Conservation (phyloP, 1,140 invertebrate species). For the Ceratosolen fusciceps region DNA sequence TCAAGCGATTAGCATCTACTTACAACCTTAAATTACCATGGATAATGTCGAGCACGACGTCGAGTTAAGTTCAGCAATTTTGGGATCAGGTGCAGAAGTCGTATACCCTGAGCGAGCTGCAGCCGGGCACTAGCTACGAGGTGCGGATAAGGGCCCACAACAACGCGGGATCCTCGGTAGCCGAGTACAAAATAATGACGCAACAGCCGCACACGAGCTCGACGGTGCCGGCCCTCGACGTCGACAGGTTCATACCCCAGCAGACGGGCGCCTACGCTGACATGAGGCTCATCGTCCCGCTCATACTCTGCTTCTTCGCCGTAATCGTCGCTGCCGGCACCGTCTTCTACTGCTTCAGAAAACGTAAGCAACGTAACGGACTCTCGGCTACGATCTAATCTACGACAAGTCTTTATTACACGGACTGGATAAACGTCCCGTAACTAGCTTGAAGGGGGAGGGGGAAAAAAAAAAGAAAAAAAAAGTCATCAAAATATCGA, state of each 20-base stretch:
- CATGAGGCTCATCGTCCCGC: slow-evolving; percentile 68
- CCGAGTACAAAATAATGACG: slow-evolving; percentile 90
- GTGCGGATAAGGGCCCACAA: slow-evolving; percentile 91
- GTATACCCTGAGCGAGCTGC: slow-evolving; percentile 84
- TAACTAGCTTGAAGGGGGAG: no score
- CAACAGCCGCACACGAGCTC: slow-evolving; percentile 80
- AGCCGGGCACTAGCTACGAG: slow-evolving; percentile 88
- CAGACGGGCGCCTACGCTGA: slow-evolving; percentile 67
- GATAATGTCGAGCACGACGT: slow-evolving; percentile 3
- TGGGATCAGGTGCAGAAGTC: slow-evolving; percentile 75
- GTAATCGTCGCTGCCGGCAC: slow-evolving; percentile 67
- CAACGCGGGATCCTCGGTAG: slow-evolving; percentile 90
- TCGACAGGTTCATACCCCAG: slow-evolving; percentile 68
- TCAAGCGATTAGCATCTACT: no score
- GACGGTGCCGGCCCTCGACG: slow-evolving; percentile 65
- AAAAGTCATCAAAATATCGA: no score
- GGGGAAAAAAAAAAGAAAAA: no score
- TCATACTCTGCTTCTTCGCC: slow-evolving; percentile 67
- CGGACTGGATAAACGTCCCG: no score
- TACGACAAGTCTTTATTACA: no score
- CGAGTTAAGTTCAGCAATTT: no score
- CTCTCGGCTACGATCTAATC: no score
- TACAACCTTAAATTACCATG: no score
- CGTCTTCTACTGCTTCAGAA: slow-evolving; percentile 70
- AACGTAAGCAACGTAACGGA: slow-evolving; percentile 62